Percentiles rank a stretch among this genome's conserved stretches.
These are phyloP conservation scores for Anniella stebbinsi DNA, from an alignment of 2,797 vertebrate genomes.

Conservation along the genomic window DNA sequence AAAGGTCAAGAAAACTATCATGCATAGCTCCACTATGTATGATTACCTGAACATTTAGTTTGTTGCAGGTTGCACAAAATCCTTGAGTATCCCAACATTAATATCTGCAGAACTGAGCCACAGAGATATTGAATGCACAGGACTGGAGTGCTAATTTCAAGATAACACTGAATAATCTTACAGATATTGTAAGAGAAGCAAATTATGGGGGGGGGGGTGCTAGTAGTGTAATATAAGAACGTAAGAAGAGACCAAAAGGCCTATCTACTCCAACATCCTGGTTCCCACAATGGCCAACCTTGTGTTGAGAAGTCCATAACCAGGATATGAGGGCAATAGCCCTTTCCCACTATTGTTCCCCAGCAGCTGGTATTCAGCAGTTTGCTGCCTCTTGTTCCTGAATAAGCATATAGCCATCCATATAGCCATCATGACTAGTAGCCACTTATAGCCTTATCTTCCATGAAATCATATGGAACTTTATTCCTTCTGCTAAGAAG, in stretches of 20 bases:
- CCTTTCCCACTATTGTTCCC: neutral
- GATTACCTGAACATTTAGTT: too few species aligned
- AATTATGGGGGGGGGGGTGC: constrained; percentile 52
- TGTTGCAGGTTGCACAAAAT: too few species aligned
- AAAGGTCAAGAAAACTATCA: too few species aligned
- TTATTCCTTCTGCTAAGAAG: constrained; percentile 48
- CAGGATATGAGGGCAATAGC: neutral
- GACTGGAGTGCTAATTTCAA: constrained; percentile 28
- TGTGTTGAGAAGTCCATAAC: neutral
- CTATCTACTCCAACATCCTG: neutral
- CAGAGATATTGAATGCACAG: neutral
- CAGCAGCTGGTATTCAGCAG: neutral
- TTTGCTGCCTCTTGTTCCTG: neutral
- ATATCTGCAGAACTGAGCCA: too few species aligned
- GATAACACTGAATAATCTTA: constrained; percentile 49
- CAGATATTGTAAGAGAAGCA: constrained; percentile 52
- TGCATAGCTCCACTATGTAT: too few species aligned
- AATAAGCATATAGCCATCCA: neutral
- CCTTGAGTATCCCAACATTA: neutral
- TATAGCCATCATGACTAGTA: neutral
- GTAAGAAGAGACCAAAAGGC: neutral
- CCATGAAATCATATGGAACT: constrained; percentile 42
- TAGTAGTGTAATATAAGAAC: neutral
- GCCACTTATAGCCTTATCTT: neutral
- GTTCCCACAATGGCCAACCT: neutral